Conservation (phyloP, 2,797 vertebrate species). For the Myiotriccus ornatus region DNA sequence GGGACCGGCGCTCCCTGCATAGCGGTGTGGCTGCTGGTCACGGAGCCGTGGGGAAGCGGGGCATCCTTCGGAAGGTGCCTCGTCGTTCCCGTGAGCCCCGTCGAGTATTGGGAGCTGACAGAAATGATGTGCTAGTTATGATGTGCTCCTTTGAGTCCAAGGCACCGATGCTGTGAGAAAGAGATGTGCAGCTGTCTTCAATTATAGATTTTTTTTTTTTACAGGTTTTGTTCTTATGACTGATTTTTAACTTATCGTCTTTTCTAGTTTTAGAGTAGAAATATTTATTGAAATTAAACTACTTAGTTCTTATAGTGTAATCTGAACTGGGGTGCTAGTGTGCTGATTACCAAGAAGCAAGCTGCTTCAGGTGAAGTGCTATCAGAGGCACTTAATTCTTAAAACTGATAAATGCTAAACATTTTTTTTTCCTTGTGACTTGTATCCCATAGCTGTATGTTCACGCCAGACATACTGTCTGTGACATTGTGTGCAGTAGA, state of each 20-base stretch:
- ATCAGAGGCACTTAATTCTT: not conserved
- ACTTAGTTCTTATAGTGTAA: not conserved
- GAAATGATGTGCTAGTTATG: fast-evolving
- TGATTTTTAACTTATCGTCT: not conserved
- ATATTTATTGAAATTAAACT: not conserved
- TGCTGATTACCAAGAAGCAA: not conserved
- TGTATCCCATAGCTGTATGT: not conserved
- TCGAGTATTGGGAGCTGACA: fast-evolving
- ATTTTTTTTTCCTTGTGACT: fast-evolving
- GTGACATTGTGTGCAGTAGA: not conserved
- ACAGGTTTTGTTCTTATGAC: not conserved
- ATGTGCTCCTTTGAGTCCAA: not conserved
- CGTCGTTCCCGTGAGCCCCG: not conserved
- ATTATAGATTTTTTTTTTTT: fast-evolving
- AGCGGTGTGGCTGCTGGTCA: not conserved
- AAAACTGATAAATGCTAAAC: not conserved
- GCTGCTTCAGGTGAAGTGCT: not conserved
- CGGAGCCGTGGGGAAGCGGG: not conserved
- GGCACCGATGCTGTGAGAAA: fast-evolving
- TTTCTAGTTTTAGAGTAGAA: not conserved
- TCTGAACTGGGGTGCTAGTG: not conserved
- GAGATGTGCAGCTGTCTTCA: not conserved
- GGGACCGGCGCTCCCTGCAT: not conserved
- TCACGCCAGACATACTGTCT: fast-evolving
- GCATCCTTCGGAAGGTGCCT: not conserved